phyloP scores from a whole-genome alignment of 2,888 invertebrate genomes.

The Trimorus sp. region DNA sequence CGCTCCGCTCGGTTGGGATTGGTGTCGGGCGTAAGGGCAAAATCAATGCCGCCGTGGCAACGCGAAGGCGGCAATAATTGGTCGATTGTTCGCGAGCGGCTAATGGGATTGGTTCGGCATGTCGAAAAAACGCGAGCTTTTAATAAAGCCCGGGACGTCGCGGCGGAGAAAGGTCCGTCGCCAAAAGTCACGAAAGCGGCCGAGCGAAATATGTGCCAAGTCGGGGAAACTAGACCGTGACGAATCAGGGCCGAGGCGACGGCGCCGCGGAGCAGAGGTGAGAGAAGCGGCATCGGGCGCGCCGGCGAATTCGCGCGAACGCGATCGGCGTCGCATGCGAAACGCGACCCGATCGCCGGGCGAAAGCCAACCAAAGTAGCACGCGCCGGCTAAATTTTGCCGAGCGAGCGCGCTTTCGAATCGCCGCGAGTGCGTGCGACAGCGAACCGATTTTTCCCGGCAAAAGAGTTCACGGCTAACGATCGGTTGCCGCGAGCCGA shows the following conservation, averaged over 20 bases:
- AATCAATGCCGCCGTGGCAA: no score
- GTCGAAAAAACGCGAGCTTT: no score
- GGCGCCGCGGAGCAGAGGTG: constrained; percentile 61
- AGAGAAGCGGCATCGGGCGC: constrained; percentile 70
- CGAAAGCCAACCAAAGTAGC: constrained; percentile 72
- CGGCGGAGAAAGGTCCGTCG: constrained; percentile 60
- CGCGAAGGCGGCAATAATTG: neutral
- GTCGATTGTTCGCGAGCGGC: neutral
- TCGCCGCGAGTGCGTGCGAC: constrained; percentile 51
- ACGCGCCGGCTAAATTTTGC: constrained; percentile 66
- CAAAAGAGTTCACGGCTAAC: constrained; percentile 46
- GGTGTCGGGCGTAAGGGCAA: no score
- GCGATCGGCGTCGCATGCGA: constrained; percentile 58
- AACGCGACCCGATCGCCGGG: constrained; percentile 50
- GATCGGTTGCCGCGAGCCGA: constrained; percentile 46
- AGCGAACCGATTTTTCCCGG: constrained; percentile 40
- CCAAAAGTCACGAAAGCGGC: constrained; percentile 66
- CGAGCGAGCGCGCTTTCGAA: constrained; percentile 57
- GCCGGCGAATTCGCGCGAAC: constrained; percentile 58
- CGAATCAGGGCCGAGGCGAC: constrained; percentile 72
- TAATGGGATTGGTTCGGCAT: no score
- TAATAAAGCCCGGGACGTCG: constrained; percentile 41
- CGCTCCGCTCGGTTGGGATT: no score
- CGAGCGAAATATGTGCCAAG: constrained; percentile 60
- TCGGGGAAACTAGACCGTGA: constrained; percentile 76